These are phyloP conservation scores for Cheirogaleus major DNA, from an alignment of 2,797 vertebrate species.

Conservation along the genomic window DNA sequence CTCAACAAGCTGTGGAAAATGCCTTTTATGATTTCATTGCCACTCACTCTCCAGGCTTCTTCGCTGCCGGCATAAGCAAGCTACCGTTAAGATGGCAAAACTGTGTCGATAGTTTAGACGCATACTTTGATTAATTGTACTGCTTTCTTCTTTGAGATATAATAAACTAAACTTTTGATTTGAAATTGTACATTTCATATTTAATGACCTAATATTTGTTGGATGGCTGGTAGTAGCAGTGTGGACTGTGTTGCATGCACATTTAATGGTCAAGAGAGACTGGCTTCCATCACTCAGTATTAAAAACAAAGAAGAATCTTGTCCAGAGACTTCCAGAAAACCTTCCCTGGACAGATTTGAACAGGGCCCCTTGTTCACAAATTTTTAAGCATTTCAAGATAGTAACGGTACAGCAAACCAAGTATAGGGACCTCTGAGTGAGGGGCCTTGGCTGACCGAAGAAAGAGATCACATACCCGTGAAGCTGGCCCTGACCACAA, in stretches of 20 bases:
- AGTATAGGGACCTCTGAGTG: accelerated
- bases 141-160: no score
- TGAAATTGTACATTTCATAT: no score
- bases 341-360: background rate
- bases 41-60: no score
- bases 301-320: background rate
- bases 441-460: background rate
- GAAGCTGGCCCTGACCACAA: background rate
- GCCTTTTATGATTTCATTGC: no score
- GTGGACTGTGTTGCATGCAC: background rate
- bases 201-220: background rate
- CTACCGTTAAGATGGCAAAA: no score
- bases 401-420: background rate
- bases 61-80: no score
- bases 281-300: background rate
- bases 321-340: background rate
- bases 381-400: background rate
- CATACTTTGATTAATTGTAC: no score
- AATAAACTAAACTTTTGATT: no score
- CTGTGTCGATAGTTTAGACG: no score
- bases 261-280: background rate
- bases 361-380: background rate
- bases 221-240: no score
- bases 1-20: no score
- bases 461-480: no score